Evolutionary conservation across 2,113 vertebrate genomes (phyloP), one percentile per base, ranked within the genome.

Genomic region (Steatornis caripensis): DNA sequence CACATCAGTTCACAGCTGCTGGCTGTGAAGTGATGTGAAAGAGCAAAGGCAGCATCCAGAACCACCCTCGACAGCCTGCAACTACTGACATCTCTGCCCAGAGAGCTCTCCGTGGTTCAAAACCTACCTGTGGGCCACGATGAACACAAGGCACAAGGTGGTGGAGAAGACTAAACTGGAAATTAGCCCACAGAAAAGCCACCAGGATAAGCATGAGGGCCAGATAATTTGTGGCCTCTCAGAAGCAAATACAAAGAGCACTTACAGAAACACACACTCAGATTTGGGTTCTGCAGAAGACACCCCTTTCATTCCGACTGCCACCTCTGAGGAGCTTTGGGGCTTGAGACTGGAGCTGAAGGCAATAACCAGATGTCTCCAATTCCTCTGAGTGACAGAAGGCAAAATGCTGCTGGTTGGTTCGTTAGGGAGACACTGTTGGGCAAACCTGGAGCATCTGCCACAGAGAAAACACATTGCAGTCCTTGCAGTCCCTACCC

Each of bases 281-380:
- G 36, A 88, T 80, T 12, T 41, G 53, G n/a, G 46, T 46, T 74
- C 51, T 66, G 51, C 29, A 66, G 82, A 87, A 89, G 34, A 75
- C 89, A 70, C 1, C 5, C 12, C 41, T 61, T 90, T 71, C 0
- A 1, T 71, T 37, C 30, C 0, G 3, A 55, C 29, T 65, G 6
- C 29, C 34, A 54, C 51, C n/a, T 51, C 49, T 46, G 32, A 83
- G 30, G 55, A 80, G n/a, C 36, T 57, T 36, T 29, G 15, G 30
- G 12, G 21, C 70, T 74, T 71, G 36, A 66, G 36, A 41, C 48
- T 68, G 69, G 58, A 77, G 29, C 53, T 72, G 69, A 76, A 72
- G 58, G 46, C 43, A 92, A 71, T 49, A 88, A 68, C 21, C 74
- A 64, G 57, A 72, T 34, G n/a, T 36, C 45, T 85, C 39, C 74